Evolutionary conservation across 1,140 invertebrate genomes (phyloP).

Genomic region (Sesamia nonagrioides): DNA sequence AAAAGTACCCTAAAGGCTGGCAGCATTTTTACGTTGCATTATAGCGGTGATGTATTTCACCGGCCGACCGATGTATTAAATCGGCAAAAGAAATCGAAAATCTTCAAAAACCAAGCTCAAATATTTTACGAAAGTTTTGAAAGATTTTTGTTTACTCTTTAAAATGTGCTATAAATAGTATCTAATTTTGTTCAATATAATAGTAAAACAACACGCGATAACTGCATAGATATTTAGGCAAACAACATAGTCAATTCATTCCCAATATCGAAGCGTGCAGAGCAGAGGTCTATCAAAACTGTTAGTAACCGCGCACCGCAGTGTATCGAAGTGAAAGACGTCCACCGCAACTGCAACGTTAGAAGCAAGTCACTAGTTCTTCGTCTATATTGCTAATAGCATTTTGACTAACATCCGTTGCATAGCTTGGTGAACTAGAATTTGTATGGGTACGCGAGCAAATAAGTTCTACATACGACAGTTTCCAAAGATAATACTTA

Average conservation of each 20-base stretch:
- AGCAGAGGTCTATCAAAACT: conserved; percentile 3
- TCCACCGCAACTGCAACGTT: conserved; percentile 10
- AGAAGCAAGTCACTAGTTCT: not conserved
- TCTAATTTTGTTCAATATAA: too few relatives aligned
- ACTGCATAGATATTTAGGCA: not conserved
- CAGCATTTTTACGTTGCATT: too few relatives aligned
- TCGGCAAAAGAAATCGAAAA: too few relatives aligned
- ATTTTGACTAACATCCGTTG: not conserved
- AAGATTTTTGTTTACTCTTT: too few relatives aligned
- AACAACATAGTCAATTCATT: conserved; percentile 9
- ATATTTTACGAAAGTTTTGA: too few relatives aligned
- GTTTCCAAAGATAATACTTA: too few relatives aligned
- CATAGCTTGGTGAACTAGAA: not conserved
- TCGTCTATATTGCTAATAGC: not conserved
- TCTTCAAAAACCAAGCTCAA: too few relatives aligned
- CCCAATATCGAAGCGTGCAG: not conserved
- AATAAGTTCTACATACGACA: not conserved
- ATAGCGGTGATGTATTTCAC: too few relatives aligned
- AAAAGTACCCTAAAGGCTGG: too few relatives aligned
- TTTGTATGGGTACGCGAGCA: not conserved
- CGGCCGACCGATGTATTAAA: too few relatives aligned
- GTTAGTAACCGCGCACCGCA: conserved; percentile 22
- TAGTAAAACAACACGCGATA: too few relatives aligned
- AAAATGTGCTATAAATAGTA: too few relatives aligned
- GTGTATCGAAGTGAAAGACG: conserved; percentile 20